Percentiles rank a stretch among this genome's conserved stretches.
phyloP scores from a whole-genome alignment of 1,140 invertebrate genomes.

The Gonatopus flavifemur region DNA sequence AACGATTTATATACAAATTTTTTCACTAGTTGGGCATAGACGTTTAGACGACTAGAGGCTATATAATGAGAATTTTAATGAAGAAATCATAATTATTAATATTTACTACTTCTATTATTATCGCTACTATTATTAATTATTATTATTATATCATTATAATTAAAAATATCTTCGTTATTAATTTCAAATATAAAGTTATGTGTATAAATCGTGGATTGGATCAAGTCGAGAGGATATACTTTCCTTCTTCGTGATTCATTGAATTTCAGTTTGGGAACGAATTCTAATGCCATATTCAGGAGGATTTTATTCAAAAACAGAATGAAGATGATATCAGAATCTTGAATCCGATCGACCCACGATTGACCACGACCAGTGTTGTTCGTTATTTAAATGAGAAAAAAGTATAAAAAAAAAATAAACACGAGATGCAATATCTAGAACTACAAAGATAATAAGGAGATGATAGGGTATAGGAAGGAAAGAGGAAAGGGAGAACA shows the following conservation, averaged over 20 bases:
- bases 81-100: constrained; percentile 7
- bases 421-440: too few species aligned
- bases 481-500: not conserved
- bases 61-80: constrained; percentile 47
- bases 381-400: constrained; percentile 43
- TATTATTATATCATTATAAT: constrained; percentile 36
- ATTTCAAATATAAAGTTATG: constrained; percentile 31
- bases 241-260: too few species aligned
- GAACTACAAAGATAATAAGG: constrained; percentile 30
- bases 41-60: constrained; percentile 57
- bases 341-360: constrained; percentile 16
- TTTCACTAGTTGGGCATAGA: constrained; percentile 52
- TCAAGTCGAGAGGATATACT: not conserved
- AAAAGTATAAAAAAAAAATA: too few species aligned
- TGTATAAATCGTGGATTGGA: constrained; percentile 12
- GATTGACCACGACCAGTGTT: constrained; percentile 40
- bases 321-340: not conserved
- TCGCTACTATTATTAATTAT: constrained; percentile 41
- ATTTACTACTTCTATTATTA: constrained; percentile 28
- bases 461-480: constrained; percentile 11
- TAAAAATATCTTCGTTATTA: constrained; percentile 38
- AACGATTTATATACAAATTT: constrained; percentile 38
- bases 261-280: too few species aligned
- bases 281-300: too few species aligned
- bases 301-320: too few species aligned